These are phyloP conservation scores for Halcyon badia DNA, from an alignment of 2,797 vertebrate genomes.

Conservation along the genomic window DNA sequence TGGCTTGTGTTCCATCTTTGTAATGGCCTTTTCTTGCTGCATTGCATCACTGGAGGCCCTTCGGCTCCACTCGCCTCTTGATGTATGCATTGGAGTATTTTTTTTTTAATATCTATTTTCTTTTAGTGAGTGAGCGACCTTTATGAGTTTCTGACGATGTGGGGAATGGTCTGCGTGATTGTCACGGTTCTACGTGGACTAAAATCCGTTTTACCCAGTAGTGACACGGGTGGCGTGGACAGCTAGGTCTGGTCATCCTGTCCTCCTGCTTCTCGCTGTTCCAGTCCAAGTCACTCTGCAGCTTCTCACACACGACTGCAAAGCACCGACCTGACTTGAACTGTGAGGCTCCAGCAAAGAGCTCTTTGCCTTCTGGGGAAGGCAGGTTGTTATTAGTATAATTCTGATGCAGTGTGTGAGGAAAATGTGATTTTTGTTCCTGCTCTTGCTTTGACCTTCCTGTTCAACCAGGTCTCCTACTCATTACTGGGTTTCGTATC, in stretches of 20 bases:
- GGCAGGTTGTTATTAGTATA: no score
- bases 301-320: rapidly evolving
- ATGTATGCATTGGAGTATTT: rapidly evolving
- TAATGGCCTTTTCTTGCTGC: background rate
- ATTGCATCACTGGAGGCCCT: background rate
- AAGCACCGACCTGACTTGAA: rapidly evolving
- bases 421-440: background rate
- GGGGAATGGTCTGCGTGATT: background rate
- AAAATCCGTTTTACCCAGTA: rapidly evolving
- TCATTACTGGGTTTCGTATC: background rate
- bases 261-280: rapidly evolving
- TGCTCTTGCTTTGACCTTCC: background rate
- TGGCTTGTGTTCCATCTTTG: background rate
- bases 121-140: background rate
- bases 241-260: background rate
- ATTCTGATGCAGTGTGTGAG: background rate
- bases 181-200: rapidly evolving
- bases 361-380: background rate
- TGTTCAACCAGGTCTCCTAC: rapidly evolving
- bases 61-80: rapidly evolving
- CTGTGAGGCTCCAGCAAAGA: background rate
- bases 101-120: no score
- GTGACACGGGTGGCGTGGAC: rapidly evolving
- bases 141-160: background rate
- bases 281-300: background rate